phyloP scores from a whole-genome alignment of 2,113 vertebrate genomes.

The Podarcis muralis region DNA sequence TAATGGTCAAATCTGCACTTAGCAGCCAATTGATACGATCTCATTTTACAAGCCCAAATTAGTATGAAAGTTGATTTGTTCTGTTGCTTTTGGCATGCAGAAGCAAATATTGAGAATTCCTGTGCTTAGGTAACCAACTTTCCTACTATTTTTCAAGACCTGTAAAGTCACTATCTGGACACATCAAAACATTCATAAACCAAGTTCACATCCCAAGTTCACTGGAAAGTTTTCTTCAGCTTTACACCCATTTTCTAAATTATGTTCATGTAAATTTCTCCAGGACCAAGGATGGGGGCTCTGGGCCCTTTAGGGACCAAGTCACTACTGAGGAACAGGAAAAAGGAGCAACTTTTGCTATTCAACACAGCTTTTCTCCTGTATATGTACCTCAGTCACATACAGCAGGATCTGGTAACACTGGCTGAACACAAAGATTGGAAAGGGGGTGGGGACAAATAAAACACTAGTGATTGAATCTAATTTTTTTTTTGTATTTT shows the following conservation, averaged over 20 bases:
- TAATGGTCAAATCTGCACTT: neutral
- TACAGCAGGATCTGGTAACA: neutral
- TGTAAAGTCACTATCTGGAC: neutral
- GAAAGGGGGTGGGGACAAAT: neutral
- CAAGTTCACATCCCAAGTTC: neutral
- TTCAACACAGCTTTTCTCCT: neutral
- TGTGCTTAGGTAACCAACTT: neutral
- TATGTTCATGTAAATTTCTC: neutral
- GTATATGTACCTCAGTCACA: neutral
- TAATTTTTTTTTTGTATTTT: neutral
- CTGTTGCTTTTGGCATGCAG: neutral
- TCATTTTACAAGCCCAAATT: neutral
- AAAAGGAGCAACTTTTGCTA: neutral
- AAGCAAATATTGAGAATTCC: neutral
- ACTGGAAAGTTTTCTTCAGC: neutral
- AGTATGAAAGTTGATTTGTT: neutral
- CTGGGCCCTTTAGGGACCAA: neutral
- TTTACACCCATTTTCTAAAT: neutral
- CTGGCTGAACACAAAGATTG: neutral
- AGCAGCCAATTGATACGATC: neutral
- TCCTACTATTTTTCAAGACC: neutral
- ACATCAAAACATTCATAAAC: neutral
- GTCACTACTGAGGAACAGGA: neutral
- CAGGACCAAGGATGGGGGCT: neutral
- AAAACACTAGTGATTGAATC: neutral